Evolutionary conservation across 2,797 vertebrate genomes (phyloP).

Genomic region (Phataginus tricuspis): DNA sequence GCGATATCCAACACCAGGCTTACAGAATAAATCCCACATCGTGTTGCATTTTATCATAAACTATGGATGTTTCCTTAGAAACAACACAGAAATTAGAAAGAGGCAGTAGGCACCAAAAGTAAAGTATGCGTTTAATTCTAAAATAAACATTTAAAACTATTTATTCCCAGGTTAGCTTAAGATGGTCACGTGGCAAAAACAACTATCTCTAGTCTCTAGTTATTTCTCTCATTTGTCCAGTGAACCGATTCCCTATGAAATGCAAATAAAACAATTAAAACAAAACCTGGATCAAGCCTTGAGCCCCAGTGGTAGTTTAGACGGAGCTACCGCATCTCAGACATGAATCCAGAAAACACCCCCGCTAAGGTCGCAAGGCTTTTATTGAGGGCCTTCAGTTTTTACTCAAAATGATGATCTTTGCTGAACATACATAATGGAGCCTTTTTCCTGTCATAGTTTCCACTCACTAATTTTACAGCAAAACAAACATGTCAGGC

Average conservation of each 20-base stretch:
- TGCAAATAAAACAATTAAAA: neutral
- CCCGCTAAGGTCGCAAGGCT: rapidly evolving
- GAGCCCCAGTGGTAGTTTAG: neutral
- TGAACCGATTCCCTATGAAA: neutral
- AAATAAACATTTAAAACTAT: constrained; percentile 30
- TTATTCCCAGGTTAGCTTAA: neutral
- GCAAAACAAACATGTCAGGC: neutral
- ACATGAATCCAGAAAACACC: neutral
- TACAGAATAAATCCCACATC: neutral
- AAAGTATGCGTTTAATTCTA: constrained; percentile 68
- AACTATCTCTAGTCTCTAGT: neutral
- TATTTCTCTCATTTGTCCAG: neutral
- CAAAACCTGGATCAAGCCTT: neutral
- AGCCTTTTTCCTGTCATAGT: neutral
- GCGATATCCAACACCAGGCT: neutral
- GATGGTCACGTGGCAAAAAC: constrained; percentile 29
- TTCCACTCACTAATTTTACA: neutral
- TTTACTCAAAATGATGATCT: neutral
- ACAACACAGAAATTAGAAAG: constrained; percentile 37
- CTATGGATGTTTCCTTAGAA: constrained; percentile 37
- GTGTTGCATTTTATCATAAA: neutral
- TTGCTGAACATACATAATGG: neutral
- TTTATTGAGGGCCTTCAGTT: neutral
- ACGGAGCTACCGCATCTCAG: neutral
- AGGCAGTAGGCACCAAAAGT: neutral